Percentiles rank a stretch among this genome's conserved stretches.
phyloP scores from a whole-genome alignment of 2,888 invertebrate genomes.

The Macaria liturata region DNA sequence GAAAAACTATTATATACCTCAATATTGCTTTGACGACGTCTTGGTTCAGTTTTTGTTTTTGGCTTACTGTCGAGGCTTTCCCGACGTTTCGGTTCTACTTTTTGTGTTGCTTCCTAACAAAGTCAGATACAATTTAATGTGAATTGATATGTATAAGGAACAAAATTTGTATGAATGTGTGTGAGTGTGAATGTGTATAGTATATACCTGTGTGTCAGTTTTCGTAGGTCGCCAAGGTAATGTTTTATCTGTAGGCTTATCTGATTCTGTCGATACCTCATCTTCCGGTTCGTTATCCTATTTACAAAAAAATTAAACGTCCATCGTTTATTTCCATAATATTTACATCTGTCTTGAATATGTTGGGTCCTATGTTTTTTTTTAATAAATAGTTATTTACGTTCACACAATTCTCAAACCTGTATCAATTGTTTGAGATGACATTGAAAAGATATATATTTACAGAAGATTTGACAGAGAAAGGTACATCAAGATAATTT shows the following conservation, averaged over 20 bases:
- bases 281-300: conserved; percentile 67
- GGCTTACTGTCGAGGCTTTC: conserved; percentile 47
- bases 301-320: conserved; percentile 58
- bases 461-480: conserved; percentile 45
- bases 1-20: conserved; percentile 47
- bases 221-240: conserved; percentile 74
- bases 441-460: conserved; percentile 45
- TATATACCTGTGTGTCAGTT: conserved; percentile 59
- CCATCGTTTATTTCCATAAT: conserved; percentile 28
- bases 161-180: background rate
- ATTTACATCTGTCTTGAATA: conserved; percentile 26
- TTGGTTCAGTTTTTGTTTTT: conserved; percentile 31
- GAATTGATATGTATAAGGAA: background rate
- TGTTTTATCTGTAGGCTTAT: conserved; percentile 70
- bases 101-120: conserved; percentile 56
- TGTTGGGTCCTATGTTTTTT: background rate
- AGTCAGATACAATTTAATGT: conserved; percentile 2
- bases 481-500: conserved; percentile 32
- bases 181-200: conserved; percentile 41
- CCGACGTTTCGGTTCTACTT: conserved; percentile 56
- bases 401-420: conserved; percentile 50
- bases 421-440: conserved; percentile 45
- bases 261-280: conserved; percentile 49
- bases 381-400: conserved; percentile 53
- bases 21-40: conserved; percentile 50